Evolutionary conservation across 2,888 invertebrate species (phyloP), one percentile per base, ranked within the genome.

Genomic region (Nymphalis polychloros): DNA sequence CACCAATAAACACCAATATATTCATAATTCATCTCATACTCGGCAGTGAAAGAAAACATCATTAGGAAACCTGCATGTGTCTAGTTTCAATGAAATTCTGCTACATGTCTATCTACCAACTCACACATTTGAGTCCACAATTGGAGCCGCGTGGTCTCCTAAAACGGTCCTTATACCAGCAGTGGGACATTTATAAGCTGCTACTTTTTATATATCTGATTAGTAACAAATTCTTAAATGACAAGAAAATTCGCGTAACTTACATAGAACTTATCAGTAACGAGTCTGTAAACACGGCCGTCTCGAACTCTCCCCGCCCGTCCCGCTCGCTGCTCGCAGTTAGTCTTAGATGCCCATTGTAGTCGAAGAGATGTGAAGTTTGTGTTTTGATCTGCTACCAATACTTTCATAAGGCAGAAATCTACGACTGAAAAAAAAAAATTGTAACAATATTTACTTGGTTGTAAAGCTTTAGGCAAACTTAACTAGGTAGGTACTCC

Each of bases 251-350:
- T 0, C 10, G 13, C 4, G 41, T 41, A 5, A 76, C 85, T 83
- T 63, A 89, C 88, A 83, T 96, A 98, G 81, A 96, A 96, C 35
- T 84, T 78, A 73, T 93, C 91, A 0, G 94, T 90, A 0, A 98
- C 94, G 72, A 98, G 93, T 64, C 98, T 92, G 86, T 97, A 99
- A 6, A 98, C 97, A 76, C 97, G 93, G 0, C 97, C 98, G 79
- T 96, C 95, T 66, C 96, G 94, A 8, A 98, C 96, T 75, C 99
- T 94, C 1, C 99, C 99, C 64, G 97, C 97, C 71, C 99, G 95
- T 1, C 99, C 99, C 57, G 96, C 95, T 65, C 99, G 94, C 89
- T 99, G 99, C 41, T 94, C 95, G 80, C 98, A 98, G 86, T 97
- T 98, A 0, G 96, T 95, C 81, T 97, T 96, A 0, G 98, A 96